Conservation (phyloP, 2,113 vertebrate species). For the Dicrurus megarhynchus region DNA sequence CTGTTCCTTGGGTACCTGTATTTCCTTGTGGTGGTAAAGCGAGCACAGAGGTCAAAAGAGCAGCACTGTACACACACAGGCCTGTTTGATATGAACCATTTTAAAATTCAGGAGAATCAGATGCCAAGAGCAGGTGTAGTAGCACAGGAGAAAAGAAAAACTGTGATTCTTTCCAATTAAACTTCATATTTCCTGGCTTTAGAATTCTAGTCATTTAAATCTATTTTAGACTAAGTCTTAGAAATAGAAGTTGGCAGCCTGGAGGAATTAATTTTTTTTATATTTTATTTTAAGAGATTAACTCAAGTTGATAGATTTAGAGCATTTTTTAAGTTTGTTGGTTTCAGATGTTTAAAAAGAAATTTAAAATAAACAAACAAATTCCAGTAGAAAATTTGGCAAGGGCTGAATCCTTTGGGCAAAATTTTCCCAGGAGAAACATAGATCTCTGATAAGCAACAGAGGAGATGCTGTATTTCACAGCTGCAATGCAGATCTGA, state of each 20-base stretch:
- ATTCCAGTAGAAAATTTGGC: constrained; percentile 33
- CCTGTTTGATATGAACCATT: not conserved
- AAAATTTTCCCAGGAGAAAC: constrained; percentile 46
- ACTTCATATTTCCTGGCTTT: not conserved
- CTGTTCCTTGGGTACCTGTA: not conserved
- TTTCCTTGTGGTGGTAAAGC: not conserved
- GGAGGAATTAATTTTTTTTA: not conserved
- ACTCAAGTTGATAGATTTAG: constrained; percentile 45
- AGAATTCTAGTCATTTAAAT: not conserved
- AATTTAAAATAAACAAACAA: constrained; percentile 62
- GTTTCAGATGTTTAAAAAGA: constrained; percentile 53
- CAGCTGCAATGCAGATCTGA: constrained; percentile 46
- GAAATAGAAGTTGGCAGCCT: not conserved
- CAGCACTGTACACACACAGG: not conserved
- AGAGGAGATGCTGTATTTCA: not conserved
- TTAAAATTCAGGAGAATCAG: not conserved
- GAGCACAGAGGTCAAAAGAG: not conserved
- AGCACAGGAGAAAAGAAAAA: not conserved
- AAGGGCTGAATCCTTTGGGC: constrained; percentile 45
- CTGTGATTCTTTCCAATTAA: not conserved
- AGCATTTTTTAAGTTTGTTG: constrained; percentile 15
- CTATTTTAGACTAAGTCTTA: not conserved
- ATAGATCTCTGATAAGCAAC: constrained; percentile 11
- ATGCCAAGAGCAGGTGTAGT: not conserved
- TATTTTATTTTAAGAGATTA: constrained; percentile 32